phyloP scores from a whole-genome alignment of 2,797 vertebrate genomes.

The Sebastes taczanowskii region DNA sequence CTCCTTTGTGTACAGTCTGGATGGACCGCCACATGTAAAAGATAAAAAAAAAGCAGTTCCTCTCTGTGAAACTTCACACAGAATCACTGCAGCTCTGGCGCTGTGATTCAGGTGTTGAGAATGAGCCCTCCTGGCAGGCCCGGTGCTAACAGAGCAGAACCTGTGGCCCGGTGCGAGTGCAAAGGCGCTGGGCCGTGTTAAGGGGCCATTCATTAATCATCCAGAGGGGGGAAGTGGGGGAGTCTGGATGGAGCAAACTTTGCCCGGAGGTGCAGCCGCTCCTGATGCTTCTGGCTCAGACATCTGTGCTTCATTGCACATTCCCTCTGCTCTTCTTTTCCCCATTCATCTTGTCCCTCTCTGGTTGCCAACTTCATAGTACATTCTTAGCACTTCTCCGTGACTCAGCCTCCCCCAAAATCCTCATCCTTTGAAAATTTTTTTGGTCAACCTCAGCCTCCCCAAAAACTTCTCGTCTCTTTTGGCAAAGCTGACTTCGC shows the following conservation, averaged over 20 bases:
- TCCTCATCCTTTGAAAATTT: slow-evolving; percentile 37
- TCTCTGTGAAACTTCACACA: slow-evolving; percentile 8
- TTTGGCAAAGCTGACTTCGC: slow-evolving; percentile 10
- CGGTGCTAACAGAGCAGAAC: slow-evolving; percentile 50
- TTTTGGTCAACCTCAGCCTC: slow-evolving; percentile 8
- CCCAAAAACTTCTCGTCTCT: slow-evolving; percentile 2
- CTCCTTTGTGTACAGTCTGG: slow-evolving; percentile 2
- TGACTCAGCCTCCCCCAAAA: slow-evolving; percentile 18
- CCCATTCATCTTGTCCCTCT: background rate
- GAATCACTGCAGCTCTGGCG: slow-evolving; percentile 2
- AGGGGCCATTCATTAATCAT: slow-evolving; percentile 65
- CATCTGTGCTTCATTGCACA: slow-evolving; percentile 27
- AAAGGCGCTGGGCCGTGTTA: slow-evolving; percentile 41
- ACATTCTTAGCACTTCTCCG: slow-evolving; percentile 4
- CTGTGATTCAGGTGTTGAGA: slow-evolving; percentile 32
- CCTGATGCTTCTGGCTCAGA: slow-evolving; percentile 28
- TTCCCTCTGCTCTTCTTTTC: slow-evolving; percentile 32
- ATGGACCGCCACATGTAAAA: background rate
- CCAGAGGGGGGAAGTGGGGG: background rate
- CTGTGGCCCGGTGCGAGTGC: slow-evolving; percentile 25
- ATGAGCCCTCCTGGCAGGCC: slow-evolving; percentile 14
- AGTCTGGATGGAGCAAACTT: slow-evolving; percentile 19
- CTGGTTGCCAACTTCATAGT: slow-evolving; percentile 11
- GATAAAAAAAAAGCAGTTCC: background rate
- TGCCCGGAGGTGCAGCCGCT: background rate